Conservation (phyloP, 2,113 vertebrate genomes). For the Serinus canaria region DNA sequence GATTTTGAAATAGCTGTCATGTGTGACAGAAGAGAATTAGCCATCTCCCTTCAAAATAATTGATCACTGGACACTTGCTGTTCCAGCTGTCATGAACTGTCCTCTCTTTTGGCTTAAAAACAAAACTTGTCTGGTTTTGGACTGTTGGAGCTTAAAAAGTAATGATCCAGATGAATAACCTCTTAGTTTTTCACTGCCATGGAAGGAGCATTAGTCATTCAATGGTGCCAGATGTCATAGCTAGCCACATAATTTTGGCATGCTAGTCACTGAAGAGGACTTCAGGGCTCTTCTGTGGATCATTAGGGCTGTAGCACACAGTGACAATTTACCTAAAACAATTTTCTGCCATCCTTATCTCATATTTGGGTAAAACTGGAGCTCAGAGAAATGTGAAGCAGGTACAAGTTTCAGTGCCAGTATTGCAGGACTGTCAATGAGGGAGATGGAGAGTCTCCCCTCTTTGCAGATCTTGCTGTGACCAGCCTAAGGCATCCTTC, state of each 20-base stretch:
- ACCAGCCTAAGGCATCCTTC: not conserved
- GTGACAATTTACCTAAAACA: not conserved
- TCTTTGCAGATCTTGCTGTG: not conserved
- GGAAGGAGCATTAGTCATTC: not conserved
- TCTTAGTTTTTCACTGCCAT: not conserved
- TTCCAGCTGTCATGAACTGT: not conserved
- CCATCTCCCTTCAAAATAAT: conserved; percentile 26
- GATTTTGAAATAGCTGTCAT: conserved; percentile 25
- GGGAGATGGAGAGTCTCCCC: rapidly evolving
- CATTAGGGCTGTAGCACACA: not conserved
- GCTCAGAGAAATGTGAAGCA: not conserved
- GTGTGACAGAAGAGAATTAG: conserved; percentile 9
- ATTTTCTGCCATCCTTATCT: not conserved
- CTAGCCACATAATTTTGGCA: not conserved
- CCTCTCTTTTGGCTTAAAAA: not conserved
- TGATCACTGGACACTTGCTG: not conserved
- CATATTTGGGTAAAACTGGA: not conserved
- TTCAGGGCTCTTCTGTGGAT: not conserved
- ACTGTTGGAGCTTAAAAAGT: not conserved
- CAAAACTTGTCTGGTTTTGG: not conserved
- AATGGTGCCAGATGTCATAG: not conserved
- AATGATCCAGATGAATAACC: not conserved
- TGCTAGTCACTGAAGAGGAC: not conserved
- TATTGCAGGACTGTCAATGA: not conserved
- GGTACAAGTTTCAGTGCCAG: not conserved